These are phyloP conservation scores for Phengaris arion DNA, from an alignment of 2,888 invertebrate species.

Conservation along the genomic window DNA sequence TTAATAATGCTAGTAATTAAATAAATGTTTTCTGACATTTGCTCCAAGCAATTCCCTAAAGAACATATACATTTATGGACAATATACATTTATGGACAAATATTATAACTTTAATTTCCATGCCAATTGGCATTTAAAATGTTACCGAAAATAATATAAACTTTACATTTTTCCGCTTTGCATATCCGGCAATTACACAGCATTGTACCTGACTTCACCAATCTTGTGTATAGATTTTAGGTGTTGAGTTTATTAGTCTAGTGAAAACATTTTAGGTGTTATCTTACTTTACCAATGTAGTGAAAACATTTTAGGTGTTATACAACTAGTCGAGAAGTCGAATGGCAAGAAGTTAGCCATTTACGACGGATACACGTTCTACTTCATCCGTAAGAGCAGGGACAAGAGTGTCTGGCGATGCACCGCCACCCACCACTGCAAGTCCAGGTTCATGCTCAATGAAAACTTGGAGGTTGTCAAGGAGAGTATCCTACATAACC, in stretches of 20 bases:
- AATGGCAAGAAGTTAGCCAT: constrained; percentile 16
- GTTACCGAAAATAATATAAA: too few species aligned
- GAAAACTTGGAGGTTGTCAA: background rate
- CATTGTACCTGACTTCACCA: too few species aligned
- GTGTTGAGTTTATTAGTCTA: too few species aligned
- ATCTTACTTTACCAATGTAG: background rate
- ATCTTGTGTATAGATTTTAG: background rate
- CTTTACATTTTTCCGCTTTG: too few species aligned
- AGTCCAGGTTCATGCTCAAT: constrained; percentile 23
- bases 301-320: background rate
- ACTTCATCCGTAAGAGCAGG: background rate
- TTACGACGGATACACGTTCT: constrained; percentile 12
- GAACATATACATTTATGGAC: too few species aligned
- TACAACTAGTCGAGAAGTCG: background rate
- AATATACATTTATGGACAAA: too few species aligned
- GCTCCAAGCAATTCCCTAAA: too few species aligned
- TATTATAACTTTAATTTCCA: too few species aligned
- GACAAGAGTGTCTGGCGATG: background rate
- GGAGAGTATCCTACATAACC: background rate
- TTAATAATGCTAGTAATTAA: too few species aligned
- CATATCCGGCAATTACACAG: too few species aligned
- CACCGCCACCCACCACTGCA: constrained; percentile 5
- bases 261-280: background rate
- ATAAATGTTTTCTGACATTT: too few species aligned
- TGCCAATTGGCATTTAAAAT: too few species aligned